Evolutionary conservation across 1,140 invertebrate genomes (phyloP), one percentile per base, ranked within the genome.

Genomic region (Conopomorpha cramerella): DNA sequence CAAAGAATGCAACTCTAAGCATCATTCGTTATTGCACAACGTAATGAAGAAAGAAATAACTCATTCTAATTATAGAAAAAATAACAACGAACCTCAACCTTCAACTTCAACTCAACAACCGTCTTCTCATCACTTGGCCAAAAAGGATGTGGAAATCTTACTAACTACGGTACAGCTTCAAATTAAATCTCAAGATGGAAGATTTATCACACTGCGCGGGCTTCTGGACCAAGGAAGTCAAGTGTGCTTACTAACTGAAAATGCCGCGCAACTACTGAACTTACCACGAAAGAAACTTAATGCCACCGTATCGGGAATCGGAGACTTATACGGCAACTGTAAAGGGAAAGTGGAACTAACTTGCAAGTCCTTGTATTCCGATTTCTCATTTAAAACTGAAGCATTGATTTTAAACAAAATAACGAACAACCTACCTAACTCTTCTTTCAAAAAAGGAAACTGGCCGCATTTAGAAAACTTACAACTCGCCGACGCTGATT

Each of bases 201-300:
- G 45, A 7, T 41, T 33, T 19, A 7, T 44, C 1, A 52, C 28
- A 4, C 19, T 45, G 14, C 32, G 43, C 8, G 43, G 38, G 2
- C 36, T 52, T 10, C 8, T 51, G 8, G 40, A 49, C 26, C 49
- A 48, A 31, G 43, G 40, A 11, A 46, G 43, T 1, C 47, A 49
- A 36, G 39, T 41, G 2, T 37, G 32, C 18, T 17, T 43, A 6
- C 36, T 50, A 16, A 43, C 38, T 16, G 44, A 50, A 30, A 43
- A 43, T 11, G 48, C 48, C 4, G 38, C 41, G 0, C 48, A 50
- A 28, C 17, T 43, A 17, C 25, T 46, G 3, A 25, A 28, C 8
- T 31, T 45, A 13, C 44, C 36, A 2, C 32, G 49, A 8, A 31
- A 38, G 10, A 39, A 35, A 37, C 25, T 35, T 2, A 34, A 16